Evolutionary conservation across 2,888 invertebrate species (phyloP).

Genomic region (Dioctria rufipes): DNA sequence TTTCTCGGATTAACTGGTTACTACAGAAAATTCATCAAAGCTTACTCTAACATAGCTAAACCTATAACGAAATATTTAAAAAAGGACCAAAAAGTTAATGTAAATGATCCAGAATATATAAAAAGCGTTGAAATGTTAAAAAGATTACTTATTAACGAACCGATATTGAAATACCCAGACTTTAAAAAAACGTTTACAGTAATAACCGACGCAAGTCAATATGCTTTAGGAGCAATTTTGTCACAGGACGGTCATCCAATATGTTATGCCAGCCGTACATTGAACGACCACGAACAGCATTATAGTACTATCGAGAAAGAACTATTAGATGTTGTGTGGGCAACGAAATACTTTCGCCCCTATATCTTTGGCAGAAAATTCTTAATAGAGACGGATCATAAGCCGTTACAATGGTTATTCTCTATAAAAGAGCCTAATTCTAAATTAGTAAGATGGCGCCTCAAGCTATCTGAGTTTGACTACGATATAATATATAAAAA

Average conservation of each 20-base stretch:
- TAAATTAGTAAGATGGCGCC: too few relatives aligned
- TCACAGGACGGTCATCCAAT: slow-evolving; percentile 62
- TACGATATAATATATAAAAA: too few relatives aligned
- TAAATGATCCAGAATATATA: neutral
- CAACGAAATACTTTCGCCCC: slow-evolving; percentile 64
- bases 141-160: slow-evolving; percentile 58
- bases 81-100: neutral
- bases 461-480: too few relatives aligned
- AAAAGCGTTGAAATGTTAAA: slow-evolving; percentile 35
- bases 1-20: neutral
- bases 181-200: slow-evolving; percentile 43
- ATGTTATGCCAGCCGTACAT: slow-evolving; percentile 62
- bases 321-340: slow-evolving; percentile 64
- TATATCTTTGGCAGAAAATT: slow-evolving; percentile 58
- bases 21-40: neutral
- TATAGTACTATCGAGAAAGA: slow-evolving; percentile 65
- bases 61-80: neutral
- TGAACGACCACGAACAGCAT: slow-evolving; percentile 58
- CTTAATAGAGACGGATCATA: slow-evolving; percentile 56
- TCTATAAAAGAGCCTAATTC: too few relatives aligned
- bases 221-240: slow-evolving; percentile 54
- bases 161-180: slow-evolving; percentile 42
- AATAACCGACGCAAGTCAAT: too few relatives aligned
- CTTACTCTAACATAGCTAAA: neutral
- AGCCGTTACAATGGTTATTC: slow-evolving; percentile 65